These are phyloP conservation scores for Limnothrissa miodon DNA, from an alignment of 2,113 vertebrate species.

Conservation along the genomic window DNA sequence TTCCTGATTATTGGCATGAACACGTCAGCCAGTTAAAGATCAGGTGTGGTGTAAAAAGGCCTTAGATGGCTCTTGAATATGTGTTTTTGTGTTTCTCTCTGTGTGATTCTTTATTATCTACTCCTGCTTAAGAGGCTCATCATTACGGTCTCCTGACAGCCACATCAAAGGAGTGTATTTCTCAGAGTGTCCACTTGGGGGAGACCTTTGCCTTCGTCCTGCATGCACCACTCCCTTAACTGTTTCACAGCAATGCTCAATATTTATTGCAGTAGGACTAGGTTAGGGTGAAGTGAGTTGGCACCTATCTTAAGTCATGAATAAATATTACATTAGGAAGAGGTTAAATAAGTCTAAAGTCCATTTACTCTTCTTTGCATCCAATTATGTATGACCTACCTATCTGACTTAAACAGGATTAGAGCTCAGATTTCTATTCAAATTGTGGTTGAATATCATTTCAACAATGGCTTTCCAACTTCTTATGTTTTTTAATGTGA, in stretches of 20 bases:
- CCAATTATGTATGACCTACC: constrained; percentile 16
- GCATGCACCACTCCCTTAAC: neutral
- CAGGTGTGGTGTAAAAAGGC: no score
- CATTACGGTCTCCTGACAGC: neutral
- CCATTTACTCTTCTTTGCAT: constrained; percentile 34
- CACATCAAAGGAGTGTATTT: neutral
- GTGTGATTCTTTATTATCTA: neutral
- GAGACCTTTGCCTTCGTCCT: constrained; percentile 50
- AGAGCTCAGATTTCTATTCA: constrained; percentile 9
- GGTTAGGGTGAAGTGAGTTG: constrained; percentile 23
- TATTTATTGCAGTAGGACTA: constrained; percentile 36
- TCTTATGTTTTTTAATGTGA: neutral
- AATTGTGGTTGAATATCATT: constrained; percentile 27
- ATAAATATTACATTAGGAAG: constrained; percentile 50
- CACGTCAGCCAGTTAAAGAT: no score
- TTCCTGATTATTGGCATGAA: no score
- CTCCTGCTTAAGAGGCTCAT: neutral
- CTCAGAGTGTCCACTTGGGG: constrained; percentile 55
- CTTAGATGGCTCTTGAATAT: no score
- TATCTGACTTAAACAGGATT: constrained; percentile 28
- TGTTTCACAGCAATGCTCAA: neutral
- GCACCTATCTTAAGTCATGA: constrained; percentile 43
- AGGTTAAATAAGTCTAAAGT: constrained; percentile 40
- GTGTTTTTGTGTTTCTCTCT: neutral
- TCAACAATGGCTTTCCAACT: neutral